Percentiles rank a stretch among this genome's conserved stretches.
Conservation (phyloP, 2,888 invertebrate species). For the Nephrocerus scutellatus region DNA sequence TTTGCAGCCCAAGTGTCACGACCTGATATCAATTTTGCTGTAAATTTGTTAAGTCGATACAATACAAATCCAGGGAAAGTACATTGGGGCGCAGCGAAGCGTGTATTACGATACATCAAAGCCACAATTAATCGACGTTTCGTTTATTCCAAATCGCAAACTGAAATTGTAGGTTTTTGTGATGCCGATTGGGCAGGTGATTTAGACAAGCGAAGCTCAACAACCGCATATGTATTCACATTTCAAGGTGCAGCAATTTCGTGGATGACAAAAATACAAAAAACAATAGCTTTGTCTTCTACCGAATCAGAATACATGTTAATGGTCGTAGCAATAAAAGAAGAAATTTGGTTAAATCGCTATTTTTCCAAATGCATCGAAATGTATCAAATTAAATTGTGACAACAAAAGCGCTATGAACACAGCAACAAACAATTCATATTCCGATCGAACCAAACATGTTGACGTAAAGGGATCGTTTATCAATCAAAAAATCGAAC, state of each 20-base stretch:
- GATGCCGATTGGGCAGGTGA: constrained; percentile 13
- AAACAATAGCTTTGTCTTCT: constrained; percentile 9
- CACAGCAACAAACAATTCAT: constrained; percentile 6
- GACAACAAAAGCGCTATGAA: constrained; percentile 16
- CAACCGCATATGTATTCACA: constrained; percentile 9
- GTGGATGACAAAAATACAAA: constrained; percentile 10
- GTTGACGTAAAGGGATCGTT: constrained; percentile 9
- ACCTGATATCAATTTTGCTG: constrained; percentile 17
- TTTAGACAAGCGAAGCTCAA: constrained; percentile 3
- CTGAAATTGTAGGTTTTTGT: constrained; percentile 5
- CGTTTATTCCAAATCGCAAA: not conserved
- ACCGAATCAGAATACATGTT: constrained; percentile 12
- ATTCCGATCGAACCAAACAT: constrained; percentile 12
- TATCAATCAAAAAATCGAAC: constrained; percentile 6
- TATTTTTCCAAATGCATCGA: constrained; percentile 2
- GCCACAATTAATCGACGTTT: constrained; percentile 5
- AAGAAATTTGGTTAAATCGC: constrained; percentile 9
- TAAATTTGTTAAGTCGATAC: constrained; percentile 15
- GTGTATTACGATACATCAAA: constrained; percentile 19
- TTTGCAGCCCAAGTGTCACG: constrained; percentile 19
- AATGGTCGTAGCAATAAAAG: constrained; percentile 6
- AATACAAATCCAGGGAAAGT: constrained; percentile 17
- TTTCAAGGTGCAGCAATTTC: constrained; percentile 7
- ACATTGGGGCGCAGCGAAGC: constrained; percentile 20
- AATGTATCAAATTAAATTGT: constrained; percentile 6